Evolutionary conservation across 2,113 vertebrate genomes (phyloP).

Genomic region (Cygnus buccinator): DNA sequence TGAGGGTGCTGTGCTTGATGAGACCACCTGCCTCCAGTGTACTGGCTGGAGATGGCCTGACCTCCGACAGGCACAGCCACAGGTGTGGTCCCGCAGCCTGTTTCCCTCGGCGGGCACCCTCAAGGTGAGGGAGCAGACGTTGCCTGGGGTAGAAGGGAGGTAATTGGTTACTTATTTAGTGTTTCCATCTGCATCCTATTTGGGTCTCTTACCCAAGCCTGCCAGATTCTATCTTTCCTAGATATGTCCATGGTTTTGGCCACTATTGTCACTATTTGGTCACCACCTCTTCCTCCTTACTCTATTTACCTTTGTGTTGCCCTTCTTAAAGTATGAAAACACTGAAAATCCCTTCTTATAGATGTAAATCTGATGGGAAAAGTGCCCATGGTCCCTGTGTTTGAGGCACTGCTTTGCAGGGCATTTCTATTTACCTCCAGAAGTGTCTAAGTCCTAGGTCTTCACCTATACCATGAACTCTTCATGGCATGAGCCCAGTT

Average conservation of each 20-base stretch:
- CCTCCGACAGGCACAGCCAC: neutral
- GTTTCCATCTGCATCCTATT: neutral
- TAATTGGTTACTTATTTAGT: neutral
- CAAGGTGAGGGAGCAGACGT: neutral
- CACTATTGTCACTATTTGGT: neutral
- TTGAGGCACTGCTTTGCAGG: neutral
- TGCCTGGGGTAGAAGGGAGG: neutral
- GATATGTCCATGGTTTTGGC: neutral
- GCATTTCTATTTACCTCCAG: fast-evolving
- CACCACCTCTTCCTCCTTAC: neutral
- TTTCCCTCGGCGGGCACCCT: neutral
- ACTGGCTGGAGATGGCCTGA: neutral
- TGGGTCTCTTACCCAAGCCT: neutral
- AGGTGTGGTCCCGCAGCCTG: neutral
- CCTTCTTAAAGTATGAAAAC: neutral
- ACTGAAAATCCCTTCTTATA: neutral
- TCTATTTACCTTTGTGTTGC: neutral
- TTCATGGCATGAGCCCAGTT: neutral
- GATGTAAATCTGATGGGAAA: neutral
- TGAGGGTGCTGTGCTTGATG: neutral
- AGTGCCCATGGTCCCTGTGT: neutral
- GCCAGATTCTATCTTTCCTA: neutral
- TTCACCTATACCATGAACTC: neutral
- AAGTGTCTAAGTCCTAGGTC: neutral
- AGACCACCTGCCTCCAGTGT: neutral